Conservation (phyloP, 2,113 vertebrate genomes). For the Scomber scombrus region DNA sequence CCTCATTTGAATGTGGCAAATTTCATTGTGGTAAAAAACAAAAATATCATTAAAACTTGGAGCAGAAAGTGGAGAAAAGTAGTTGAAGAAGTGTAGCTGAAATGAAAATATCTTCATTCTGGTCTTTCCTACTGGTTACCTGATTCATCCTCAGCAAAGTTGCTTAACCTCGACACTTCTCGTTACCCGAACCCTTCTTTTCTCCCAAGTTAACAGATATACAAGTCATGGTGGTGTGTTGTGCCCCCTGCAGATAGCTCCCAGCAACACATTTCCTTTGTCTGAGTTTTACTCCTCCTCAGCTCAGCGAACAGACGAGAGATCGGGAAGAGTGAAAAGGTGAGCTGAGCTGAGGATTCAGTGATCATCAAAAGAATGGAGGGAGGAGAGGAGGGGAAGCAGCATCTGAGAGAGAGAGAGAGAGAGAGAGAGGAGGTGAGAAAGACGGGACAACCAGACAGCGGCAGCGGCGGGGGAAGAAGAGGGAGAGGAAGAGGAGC, state of each 20-base stretch:
- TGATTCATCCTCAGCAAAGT: neutral
- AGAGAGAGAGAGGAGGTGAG: constrained; percentile 25
- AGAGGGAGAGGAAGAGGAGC: constrained; percentile 1
- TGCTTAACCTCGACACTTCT: neutral
- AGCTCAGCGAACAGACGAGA: neutral
- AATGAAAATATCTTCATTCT: neutral
- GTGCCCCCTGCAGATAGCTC: constrained; percentile 35
- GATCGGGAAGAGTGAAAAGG: neutral
- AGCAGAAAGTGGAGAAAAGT: neutral
- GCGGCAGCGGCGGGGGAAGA: constrained; percentile 2
- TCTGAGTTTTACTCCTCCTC: constrained; percentile 18
- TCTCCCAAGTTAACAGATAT: neutral
- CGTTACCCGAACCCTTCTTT: neutral
- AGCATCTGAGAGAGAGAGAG: neutral
- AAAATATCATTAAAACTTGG: neutral
- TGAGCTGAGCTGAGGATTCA: neutral
- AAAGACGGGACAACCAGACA: constrained; percentile 7
- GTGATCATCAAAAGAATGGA: constrained; percentile 3
- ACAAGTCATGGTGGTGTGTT: neutral
- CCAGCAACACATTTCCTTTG: constrained; percentile 46
- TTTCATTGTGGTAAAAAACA: no score
- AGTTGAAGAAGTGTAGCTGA: neutral
- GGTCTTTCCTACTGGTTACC: neutral
- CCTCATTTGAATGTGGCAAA: neutral
- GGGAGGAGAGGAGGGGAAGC: neutral